Base-by-base conservation (phyloP, 2,888 invertebrate genomes). In the Pristionchus japonicus region DNA sequence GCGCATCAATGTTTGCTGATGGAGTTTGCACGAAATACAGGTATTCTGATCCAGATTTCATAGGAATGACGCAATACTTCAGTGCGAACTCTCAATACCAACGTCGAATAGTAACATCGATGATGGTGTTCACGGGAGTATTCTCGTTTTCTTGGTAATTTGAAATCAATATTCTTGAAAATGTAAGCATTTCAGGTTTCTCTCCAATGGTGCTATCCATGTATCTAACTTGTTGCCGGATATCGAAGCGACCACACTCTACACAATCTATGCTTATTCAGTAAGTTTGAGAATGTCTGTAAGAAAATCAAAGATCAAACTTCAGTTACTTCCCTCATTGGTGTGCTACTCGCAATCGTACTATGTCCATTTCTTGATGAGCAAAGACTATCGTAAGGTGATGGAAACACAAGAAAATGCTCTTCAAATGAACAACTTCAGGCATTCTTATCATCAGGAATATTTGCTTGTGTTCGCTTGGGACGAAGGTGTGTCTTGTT, bases 11-110 rank as follows among this genome's bases (percentile, higher is more conserved):
- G 23, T 77, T 4, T 17, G 4, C 77, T n/a, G 77, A 77, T 3
- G 77, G 77, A n/a, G n/a, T 43, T 9, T 77, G 77, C 77, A 23
- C 77, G n/a, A 77, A 77, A 40, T 77, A 77, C n/a, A 77, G 43
- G 77, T 77, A 9, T 64, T 64, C 9, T 31, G 1, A 13, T 7
- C 2, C 4, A 9, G 15, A 64, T 64, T 3, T 17, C 7, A 9
- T 64, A 64, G 31, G 3, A 23, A 37, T 70, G 3, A 40, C 4
- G 17, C 57, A 40, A 37, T 9, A n/a, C 43, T 77, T 9, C 77
- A 77, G 77, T 43, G 77, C 77, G 1, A 77, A 43, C 17, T 77
- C 77, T 9, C 77, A 43, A n/a, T 77, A 77, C 27, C 77, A 77
- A 27, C 40, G 77, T 1, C 77, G 77, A 43, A 40, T 77, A 23